phyloP scores from a whole-genome alignment of 1,140 invertebrate species.

The Bombus picipes region DNA sequence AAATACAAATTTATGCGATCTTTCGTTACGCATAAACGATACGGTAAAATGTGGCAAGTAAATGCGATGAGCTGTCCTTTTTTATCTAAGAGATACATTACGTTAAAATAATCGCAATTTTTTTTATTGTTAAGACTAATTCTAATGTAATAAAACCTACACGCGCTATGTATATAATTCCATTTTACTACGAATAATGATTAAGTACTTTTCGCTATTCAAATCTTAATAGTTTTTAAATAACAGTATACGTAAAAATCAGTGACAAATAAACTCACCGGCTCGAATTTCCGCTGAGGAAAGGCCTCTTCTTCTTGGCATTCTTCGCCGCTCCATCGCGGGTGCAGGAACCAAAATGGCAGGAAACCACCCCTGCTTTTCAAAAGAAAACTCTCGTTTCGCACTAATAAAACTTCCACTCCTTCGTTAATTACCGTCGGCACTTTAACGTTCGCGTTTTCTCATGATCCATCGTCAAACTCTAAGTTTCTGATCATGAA shows the following conservation, averaged over 20 bases:
- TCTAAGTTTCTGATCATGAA: not conserved
- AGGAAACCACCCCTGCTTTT: conserved; percentile 3
- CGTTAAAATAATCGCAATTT: too few species aligned
- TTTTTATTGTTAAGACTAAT: too few species aligned
- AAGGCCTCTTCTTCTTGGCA: conserved; percentile 66
- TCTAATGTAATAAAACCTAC: too few species aligned
- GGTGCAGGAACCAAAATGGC: conserved; percentile 11
- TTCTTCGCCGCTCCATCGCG: conserved; percentile 57
- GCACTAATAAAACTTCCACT: conserved; percentile 23
- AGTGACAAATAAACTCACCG: conserved; percentile 54
- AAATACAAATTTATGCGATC: too few species aligned
- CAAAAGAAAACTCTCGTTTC: not conserved
- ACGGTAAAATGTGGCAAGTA: too few species aligned
- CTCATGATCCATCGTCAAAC: conserved; percentile 24
- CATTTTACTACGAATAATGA: too few species aligned
- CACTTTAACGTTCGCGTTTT: conserved; percentile 20
- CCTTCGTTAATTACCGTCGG: conserved; percentile 26
- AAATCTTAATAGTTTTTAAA: not conserved
- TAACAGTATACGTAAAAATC: not conserved
- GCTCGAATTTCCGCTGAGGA: conserved; percentile 58
- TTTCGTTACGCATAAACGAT: too few species aligned
- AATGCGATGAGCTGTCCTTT: too few species aligned
- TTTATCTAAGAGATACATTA: too few species aligned
- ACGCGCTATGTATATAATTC: too few species aligned
- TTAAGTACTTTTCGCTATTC: too few species aligned